Conservation (phyloP, 2,797 vertebrate genomes). For the Sphenopsis melanotis region DNA sequence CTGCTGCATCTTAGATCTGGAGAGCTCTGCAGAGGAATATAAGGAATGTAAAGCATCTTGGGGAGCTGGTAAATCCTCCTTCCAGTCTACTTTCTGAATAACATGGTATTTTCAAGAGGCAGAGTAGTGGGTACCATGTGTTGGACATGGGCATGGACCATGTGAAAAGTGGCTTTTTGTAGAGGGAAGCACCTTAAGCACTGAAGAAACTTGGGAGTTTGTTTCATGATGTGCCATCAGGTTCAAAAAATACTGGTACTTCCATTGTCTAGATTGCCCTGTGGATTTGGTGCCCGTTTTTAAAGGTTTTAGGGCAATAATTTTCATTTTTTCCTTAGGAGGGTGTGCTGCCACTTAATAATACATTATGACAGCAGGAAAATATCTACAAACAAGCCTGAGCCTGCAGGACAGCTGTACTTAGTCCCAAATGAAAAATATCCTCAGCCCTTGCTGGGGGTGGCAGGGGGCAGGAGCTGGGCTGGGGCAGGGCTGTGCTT, state of each 20-base stretch:
- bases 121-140: not conserved
- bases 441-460: not conserved
- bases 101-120: not conserved
- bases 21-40: not conserved
- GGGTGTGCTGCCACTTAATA: not conserved
- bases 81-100: not conserved
- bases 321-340: not conserved
- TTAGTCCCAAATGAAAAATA: not conserved
- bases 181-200: not conserved
- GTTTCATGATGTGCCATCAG: not conserved
- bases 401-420: not conserved
- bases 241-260: accelerated
- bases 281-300: not conserved
- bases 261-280: not conserved
- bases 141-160: too few species aligned
- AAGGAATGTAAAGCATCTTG: not conserved
- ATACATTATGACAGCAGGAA: not conserved
- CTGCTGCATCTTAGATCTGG: not conserved
- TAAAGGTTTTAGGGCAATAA: not conserved
- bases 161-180: not conserved
- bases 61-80: not conserved
- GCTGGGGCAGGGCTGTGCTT: not conserved
- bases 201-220: not conserved
- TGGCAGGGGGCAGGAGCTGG: slow-evolving; percentile 17
- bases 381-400: not conserved